Base-by-base conservation (phyloP, 1,140 invertebrate genomes). In the Drosophila burlai region DNA sequence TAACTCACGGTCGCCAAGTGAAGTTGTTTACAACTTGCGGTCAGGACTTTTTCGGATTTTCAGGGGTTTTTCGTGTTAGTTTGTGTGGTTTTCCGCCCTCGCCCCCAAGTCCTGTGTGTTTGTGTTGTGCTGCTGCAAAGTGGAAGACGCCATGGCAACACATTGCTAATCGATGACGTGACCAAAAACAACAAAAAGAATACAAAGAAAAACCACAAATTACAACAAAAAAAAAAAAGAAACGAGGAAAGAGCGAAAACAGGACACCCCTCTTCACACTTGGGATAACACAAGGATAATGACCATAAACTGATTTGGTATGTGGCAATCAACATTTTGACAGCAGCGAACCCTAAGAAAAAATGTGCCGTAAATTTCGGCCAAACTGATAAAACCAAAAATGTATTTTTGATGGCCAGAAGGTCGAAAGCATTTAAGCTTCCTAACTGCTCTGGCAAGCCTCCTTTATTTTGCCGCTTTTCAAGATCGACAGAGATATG, bases 221-320 rank as follows among this genome's bases (percentile, higher is more conserved):
- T 29, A 43, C 18, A 74, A 73, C 15, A 18, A 42, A 38, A 3
- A 54, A 45, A 34, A 16, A 62, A 52, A 45, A 31, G 8, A 9
- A 31, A 29, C 29, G 29, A 24, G 8, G 26, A 45, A 11, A 18
- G 24, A 38, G 6, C 21, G 40, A 43, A 49, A 38, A 42, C 55
- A 11, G 15, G 54, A 57, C 49, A 36, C 69, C 68, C 50, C 36
- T 45, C 62, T 47, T 47, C 57, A 77, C 75, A 68, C 42, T 76
- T 80, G 91, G 90, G 89, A 92, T 92, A 92, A 90, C 71, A 84
- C 76, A 89, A 89, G 91, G 83, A 92, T 92, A 92, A 92, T 91
- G 91, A 83, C 86, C 91, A 69, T 77, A 83, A 85, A 87, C 73
- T 71, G 76, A 72, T 80, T 65, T 78, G 90, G 91, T 74, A 74